Conservation (phyloP, 2,888 invertebrate species). For the Standfussiana lucernea region DNA sequence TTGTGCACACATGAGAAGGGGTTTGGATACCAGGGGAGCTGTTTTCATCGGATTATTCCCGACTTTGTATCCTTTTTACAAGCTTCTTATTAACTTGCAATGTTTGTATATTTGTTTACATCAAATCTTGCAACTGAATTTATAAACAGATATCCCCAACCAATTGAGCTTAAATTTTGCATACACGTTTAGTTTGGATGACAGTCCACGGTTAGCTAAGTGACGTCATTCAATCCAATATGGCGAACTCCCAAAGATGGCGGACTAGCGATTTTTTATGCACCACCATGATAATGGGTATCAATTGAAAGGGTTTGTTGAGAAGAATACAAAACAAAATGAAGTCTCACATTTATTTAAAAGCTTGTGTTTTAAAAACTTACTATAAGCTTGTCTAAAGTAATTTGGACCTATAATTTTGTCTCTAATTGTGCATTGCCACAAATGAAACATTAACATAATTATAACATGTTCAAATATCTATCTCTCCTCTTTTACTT, state of each 20-base stretch:
- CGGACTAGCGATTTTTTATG: neutral
- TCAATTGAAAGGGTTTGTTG: too few species aligned
- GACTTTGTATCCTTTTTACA: conserved; percentile 96
- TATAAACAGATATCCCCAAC: neutral
- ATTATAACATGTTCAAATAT: neutral
- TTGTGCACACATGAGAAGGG: conserved; percentile 99
- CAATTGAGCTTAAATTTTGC: neutral
- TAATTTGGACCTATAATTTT: neutral
- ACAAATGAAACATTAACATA: neutral
- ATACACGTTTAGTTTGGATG: neutral
- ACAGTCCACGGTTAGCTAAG: neutral
- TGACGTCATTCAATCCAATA: neutral
- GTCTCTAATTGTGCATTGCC: neutral
- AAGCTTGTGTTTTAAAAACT: too few species aligned
- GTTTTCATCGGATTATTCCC: conserved; percentile 98
- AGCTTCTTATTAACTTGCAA: neutral
- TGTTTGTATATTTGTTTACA: neutral
- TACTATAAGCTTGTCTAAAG: too few species aligned
- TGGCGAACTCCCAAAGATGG: neutral
- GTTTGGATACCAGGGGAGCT: conserved; percentile 97
- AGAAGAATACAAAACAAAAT: too few species aligned
- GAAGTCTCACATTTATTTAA: too few species aligned
- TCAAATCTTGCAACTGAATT: neutral
- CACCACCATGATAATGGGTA: too few species aligned
- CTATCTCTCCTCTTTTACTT: neutral